Conservation (phyloP, 2,113 vertebrate genomes). For the Scartelaos histophorus region DNA sequence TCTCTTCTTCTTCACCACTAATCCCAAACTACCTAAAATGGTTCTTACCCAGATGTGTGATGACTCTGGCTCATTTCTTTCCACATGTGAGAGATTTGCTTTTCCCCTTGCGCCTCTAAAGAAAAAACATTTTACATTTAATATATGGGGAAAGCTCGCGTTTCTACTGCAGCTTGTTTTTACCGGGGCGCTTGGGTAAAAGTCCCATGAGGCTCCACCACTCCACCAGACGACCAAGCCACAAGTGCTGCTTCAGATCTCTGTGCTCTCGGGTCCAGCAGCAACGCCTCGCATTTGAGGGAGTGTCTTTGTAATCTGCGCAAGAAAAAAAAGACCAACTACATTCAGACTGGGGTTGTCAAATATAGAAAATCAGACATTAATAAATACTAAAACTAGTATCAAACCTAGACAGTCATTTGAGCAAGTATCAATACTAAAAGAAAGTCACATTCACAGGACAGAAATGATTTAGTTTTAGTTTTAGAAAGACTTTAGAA, state of each 20-base stretch:
- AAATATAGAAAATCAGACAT: too few relatives aligned
- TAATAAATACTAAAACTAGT: too few relatives aligned
- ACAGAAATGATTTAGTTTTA: too few relatives aligned
- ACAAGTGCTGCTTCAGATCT: constrained; percentile 54
- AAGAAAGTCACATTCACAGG: too few relatives aligned
- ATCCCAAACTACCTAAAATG: background rate
- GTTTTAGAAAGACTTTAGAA: too few relatives aligned
- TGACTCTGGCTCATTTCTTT: constrained; percentile 53
- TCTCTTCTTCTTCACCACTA: background rate
- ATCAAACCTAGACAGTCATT: too few relatives aligned
- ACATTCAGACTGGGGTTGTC: too few relatives aligned
- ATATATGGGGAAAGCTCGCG: background rate
- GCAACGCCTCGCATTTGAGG: constrained; percentile 1
- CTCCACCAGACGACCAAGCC: constrained; percentile 60
- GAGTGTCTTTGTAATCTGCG: constrained; percentile 16
- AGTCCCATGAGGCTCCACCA: constrained; percentile 67
- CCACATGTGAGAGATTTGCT: constrained; percentile 64
- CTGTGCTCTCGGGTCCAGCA: constrained; percentile 43
- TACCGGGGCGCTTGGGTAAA: constrained; percentile 61
- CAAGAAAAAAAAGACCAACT: background rate
- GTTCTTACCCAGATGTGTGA: constrained; percentile 33
- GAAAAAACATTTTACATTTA: background rate
- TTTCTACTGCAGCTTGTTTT: background rate
- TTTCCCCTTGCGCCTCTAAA: constrained; percentile 59
- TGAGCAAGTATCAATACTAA: too few relatives aligned